Evolutionary conservation across 35 echinoderm and acorn worm genomes (phyloP), one percentile per base, ranked within the genome.

Genomic region (Holothuria glaberrima): DNA sequence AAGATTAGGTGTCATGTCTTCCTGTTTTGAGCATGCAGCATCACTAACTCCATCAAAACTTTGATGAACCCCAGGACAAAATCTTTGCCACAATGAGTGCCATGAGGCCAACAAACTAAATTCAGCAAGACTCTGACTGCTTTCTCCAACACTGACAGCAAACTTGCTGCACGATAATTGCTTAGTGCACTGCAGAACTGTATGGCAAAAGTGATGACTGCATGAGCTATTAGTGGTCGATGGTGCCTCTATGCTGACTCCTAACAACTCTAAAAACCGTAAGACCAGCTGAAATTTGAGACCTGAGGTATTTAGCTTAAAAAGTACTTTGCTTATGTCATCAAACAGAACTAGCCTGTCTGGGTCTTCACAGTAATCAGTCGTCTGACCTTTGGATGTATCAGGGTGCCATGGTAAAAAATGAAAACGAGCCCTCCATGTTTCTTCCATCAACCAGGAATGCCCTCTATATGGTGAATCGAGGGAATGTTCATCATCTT

Each of bases 341-440:
- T 99, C 97, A 84, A 99, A 94, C 12, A 99, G 58, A 14, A 99
- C 97, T 80, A 99, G 86, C 5, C 97, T 79, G 19, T 99, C 97
- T 6, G 97, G 97, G 93, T 99, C 97, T 56, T 99, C 97, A 91
- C 97, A 99, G 64, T 99, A 93, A 45, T 99, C 97, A 71, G 94
- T 90, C 6, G 90, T 99, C 56, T 92, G 69, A 10, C 91, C 97
- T 77, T 92, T 92, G 22, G 74, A 57, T 21, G 58, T 36, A 28
- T 91, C 80, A 22, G 96, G 96, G 75, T 77, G 69, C 96, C 96
- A 98, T 75, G 96, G 96, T 26, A 91, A 80, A 30, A 94, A 92
- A 14, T 98, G 96, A 54, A 9, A 50, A 26, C 61, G 82, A 59
- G 91, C 93, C 50, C 96, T 86, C 20, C 29, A 32, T 41, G 79